Base-by-base conservation (phyloP, 2,888 invertebrate species). In the Gasteruption jaculator region DNA sequence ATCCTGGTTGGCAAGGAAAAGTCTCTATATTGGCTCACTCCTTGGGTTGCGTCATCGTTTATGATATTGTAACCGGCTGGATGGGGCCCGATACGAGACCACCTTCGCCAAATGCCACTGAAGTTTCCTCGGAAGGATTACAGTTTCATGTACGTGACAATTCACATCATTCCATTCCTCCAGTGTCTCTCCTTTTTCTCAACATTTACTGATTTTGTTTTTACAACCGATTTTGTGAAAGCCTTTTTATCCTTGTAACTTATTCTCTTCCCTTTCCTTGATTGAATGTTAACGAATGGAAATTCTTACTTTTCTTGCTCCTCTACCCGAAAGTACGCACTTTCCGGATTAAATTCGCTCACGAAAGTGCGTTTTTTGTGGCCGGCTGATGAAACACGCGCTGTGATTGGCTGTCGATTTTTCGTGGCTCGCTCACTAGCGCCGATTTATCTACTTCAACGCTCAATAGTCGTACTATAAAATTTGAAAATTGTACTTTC, bases 21-120 rank as follows among this genome's bases (percentile, higher is more conserved):
- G 78, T 83, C 38, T 82, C 82, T 20, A 73, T 83, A 22, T 71
- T 83, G 39, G 83, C 82, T 19, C 84, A 84, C 65, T 83, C 82
- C 4, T 68, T 85, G n/a, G 83, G 84, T 43, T 78, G 78, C 60
- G 84, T 85, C 29, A 82, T 84, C 50, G 75, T 78, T 2, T 83
- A 83, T 57, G 84, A 84, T 61, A 81, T 85, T 46, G 74, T 84
- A 31, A 82, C 81, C 21, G 77, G 78, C 21, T 70, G 68, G 69
- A 57, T 64, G 54, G 66, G 67, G 16, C 67, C 60, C 30, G 69
- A 69, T 26, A 59, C 56, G 21, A 60, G 63, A 43, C 62, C 62
- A 21, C 57, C 63, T 10, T 60, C 58, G 11, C 61, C 63, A 11
- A 53, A 54, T 30, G 49, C 58, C n/a, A 60, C 60, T 16, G 63